Percentiles rank a stretch among this genome's conserved stretches.
Conservation (phyloP, 2,888 invertebrate genomes). For the Eupithecia centaureata region DNA sequence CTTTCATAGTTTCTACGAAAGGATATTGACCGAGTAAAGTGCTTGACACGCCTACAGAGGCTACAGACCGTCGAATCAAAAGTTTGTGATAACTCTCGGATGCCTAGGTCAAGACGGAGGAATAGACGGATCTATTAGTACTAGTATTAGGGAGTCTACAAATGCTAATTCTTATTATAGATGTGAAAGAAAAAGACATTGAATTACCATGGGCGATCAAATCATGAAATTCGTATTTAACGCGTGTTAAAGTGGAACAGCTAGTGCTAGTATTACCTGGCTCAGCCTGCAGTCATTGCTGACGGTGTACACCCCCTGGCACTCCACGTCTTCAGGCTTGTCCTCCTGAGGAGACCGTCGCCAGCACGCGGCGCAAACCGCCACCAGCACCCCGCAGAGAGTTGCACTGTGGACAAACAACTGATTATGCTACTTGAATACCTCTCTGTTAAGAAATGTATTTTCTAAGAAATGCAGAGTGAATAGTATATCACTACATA, state of each 20-base stretch:
- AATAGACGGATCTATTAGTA: too few species aligned
- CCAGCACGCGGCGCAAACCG: conserved; percentile 91
- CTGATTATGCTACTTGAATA: neutral
- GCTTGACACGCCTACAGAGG: neutral
- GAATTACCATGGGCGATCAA: too few species aligned
- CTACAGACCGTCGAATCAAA: neutral
- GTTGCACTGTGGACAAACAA: conserved; percentile 85
- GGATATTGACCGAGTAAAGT: neutral
- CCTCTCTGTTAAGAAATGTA: neutral
- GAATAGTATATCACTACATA: too few species aligned
- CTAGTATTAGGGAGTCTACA: too few species aligned
- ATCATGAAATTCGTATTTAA: too few species aligned
- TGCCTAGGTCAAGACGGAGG: neutral
- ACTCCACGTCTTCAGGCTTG: conserved; percentile 70
- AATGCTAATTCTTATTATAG: too few species aligned
- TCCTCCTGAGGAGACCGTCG: conserved; percentile 70
- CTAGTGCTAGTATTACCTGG: conserved; percentile 62
- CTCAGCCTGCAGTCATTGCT: conserved; percentile 65
- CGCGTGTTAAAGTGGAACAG: too few species aligned
- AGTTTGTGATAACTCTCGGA: neutral
- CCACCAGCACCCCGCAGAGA: conserved; percentile 89
- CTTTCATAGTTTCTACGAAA: too few species aligned
- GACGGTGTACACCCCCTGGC: conserved; percentile 74
- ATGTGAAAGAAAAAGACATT: too few species aligned
- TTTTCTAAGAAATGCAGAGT: too few species aligned